phyloP scores from a whole-genome alignment of 2,888 invertebrate genomes.

The Napeogenes sylphis region DNA sequence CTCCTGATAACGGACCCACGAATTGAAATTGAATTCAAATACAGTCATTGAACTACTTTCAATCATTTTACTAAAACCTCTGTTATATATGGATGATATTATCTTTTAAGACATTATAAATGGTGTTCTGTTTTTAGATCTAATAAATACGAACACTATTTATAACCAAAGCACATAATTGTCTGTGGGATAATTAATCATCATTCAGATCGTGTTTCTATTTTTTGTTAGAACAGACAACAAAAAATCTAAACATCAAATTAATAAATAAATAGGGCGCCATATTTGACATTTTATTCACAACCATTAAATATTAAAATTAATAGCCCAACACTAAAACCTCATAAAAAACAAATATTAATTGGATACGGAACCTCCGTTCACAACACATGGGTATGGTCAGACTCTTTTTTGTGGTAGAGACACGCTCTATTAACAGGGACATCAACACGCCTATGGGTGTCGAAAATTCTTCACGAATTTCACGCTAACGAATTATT shows the following conservation, averaged over 20 bases:
- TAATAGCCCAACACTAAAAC: too few relatives aligned
- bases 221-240: too few relatives aligned
- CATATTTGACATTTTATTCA: too few relatives aligned
- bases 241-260: too few relatives aligned
- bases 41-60: slow-evolving; percentile 31
- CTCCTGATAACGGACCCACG: slow-evolving; percentile 28
- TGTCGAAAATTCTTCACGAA: slow-evolving; percentile 46
- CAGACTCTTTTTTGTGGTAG: slow-evolving; percentile 21
- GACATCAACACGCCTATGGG: slow-evolving; percentile 40
- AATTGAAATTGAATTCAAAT: slow-evolving; percentile 26
- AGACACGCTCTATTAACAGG: slow-evolving; percentile 39
- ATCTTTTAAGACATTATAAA: too few relatives aligned
- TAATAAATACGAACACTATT: neutral
- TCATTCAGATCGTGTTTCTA: too few relatives aligned
- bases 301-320: too few relatives aligned
- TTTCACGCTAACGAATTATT: slow-evolving; percentile 68
- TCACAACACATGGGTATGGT: slow-evolving; percentile 10
- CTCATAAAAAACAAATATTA: neutral
- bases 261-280: too few relatives aligned
- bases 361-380: neutral
- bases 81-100: too few relatives aligned
- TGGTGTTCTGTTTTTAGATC: too few relatives aligned
- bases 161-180: neutral
- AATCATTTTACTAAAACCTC: slow-evolving; percentile 11
- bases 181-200: too few relatives aligned